These are phyloP conservation scores for Choloepus hoffmanni DNA, from an alignment of 2,113 vertebrate species.

Conservation along the genomic window DNA sequence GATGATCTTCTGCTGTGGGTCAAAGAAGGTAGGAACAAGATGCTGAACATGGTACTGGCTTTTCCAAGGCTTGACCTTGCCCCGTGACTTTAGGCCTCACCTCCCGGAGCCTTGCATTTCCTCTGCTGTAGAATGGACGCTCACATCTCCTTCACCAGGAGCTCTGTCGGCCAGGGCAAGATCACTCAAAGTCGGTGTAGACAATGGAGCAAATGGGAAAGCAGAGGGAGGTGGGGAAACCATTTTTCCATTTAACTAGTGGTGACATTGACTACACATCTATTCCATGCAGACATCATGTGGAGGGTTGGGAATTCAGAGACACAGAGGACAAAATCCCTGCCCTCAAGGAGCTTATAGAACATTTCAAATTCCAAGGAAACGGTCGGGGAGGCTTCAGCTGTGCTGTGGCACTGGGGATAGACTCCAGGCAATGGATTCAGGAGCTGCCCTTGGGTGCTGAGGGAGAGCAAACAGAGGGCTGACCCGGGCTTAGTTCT, in stretches of 20 bases:
- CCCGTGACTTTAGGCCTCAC: not conserved
- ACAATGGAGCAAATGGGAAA: not conserved
- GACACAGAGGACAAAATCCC: too few species aligned
- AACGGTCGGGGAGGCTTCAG: not conserved
- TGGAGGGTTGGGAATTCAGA: not conserved
- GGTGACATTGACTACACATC: too few species aligned
- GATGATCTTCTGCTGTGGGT: not conserved
- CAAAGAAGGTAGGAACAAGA: fast-evolving
- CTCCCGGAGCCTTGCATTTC: not conserved
- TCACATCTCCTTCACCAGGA: not conserved
- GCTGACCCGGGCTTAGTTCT: too few species aligned
- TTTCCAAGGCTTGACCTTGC: not conserved
- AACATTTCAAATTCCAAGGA: not conserved
- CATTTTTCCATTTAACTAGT: too few species aligned
- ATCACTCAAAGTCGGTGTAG: too few species aligned
- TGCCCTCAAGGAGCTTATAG: not conserved
- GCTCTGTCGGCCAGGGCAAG: fast-evolving
- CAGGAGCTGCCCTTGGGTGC: not conserved
- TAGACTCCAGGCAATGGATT: fast-evolving
- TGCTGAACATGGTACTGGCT: fast-evolving
- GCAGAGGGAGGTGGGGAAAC: not conserved
- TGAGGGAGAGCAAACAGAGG: fast-evolving
- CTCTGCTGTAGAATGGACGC: not conserved
- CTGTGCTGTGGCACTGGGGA: fast-evolving
- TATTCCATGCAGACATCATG: fast-evolving